Evolutionary conservation across 2,113 vertebrate species (phyloP), one percentile per base, ranked within the genome.

Genomic region (Phodopus roborovskii): DNA sequence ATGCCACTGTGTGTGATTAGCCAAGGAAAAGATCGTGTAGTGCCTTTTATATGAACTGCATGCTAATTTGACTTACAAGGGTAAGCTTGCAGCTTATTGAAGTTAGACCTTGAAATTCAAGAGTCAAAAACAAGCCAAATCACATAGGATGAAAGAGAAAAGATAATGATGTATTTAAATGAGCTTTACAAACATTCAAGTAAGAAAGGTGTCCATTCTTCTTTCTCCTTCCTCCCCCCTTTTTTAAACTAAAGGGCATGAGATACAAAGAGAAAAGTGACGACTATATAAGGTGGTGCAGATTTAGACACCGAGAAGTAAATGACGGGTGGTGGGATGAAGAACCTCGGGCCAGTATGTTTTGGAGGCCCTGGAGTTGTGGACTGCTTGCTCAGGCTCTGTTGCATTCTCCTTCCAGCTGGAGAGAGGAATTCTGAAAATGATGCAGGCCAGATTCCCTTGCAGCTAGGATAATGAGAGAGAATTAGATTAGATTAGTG

Each of bases 21-120:
- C 36, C 64, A 88, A 75, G 92, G 53, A 85, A 93, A 88, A 90
- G 88, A n/a, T 56, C 11, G 24, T 75, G 48, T 71, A 17, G 15
- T 92, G 33, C 90, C 39, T 56, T 84, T 92, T 92, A 87, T 20
- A 58, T 93, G 87, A 96, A 48, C 30, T 58, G 53, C 66, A 62
- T 66, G 20, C 24, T 91, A 71, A 92, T 50, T 95, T 94, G 58
- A n/a, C 71, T 94, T 92, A 36, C 36, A 48, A 92, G 74, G 92
- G 48, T 77, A 90, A 95, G 70, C 24, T 60, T 62, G 30, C 84
- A 48, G 70, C 87, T 87, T 94, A 91, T 88, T 50, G 56, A 71
- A 91, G 73, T 56, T 84, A 93, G 86, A 56, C 66, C n/a, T 91
- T 91, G 75, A 88, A 96, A 96, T 91, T 91, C 48, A 30, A 50